These are phyloP conservation scores for Erebia aethiops DNA, from an alignment of 2,888 invertebrate species.

Conservation along the genomic window DNA sequence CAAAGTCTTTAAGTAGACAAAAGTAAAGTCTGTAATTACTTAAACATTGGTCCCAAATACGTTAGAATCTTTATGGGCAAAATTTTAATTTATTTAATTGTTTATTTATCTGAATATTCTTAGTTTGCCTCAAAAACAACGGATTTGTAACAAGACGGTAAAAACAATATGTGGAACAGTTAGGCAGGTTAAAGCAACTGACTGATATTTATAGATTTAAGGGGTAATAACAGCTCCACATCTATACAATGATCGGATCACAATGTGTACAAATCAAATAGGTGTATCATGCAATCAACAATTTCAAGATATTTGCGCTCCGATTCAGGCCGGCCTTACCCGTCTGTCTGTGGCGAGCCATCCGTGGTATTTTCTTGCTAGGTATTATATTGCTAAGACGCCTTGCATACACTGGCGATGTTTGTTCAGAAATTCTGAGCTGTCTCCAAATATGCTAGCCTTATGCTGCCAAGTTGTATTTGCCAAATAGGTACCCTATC, in stretches of 20 bases:
- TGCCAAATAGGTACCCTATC: no score
- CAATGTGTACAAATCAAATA: constrained; percentile 77
- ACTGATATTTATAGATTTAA: no score
- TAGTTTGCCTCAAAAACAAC: no score
- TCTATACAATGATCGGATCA: constrained; percentile 48
- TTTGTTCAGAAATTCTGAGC: constrained; percentile 16
- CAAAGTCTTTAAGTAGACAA: no score
- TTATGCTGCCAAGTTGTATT: background rate
- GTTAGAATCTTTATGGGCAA: no score
- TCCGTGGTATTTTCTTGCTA: constrained; percentile 46
- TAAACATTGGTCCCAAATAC: no score
- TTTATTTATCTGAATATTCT: no score
- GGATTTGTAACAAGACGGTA: no score
- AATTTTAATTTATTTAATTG: no score
- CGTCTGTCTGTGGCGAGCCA: constrained; percentile 40
- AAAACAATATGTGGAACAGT: no score
- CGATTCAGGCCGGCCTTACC: constrained; percentile 47
- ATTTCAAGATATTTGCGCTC: constrained; percentile 74
- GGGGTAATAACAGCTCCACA: constrained; percentile 50
- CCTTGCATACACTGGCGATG: constrained; percentile 11
- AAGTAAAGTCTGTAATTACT: no score
- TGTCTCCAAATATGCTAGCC: background rate
- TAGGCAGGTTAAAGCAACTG: no score
- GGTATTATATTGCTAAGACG: constrained; percentile 25
- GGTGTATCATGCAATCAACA: constrained; percentile 75